Percentiles rank a stretch among this genome's conserved stretches.
phyloP scores from a whole-genome alignment of 2,113 vertebrate species.

The Stomatorhinus ivindoensis region DNA sequence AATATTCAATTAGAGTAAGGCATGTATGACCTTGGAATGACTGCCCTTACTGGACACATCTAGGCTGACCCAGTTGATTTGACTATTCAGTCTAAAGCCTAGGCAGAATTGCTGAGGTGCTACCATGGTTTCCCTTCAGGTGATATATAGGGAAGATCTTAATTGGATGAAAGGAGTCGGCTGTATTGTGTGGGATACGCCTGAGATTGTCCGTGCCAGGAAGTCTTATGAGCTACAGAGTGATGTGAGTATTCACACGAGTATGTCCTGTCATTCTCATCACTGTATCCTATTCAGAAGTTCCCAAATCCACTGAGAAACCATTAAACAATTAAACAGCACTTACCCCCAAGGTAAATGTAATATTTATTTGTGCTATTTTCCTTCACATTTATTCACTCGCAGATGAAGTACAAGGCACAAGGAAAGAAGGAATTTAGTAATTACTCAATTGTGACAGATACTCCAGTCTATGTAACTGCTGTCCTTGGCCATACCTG shows the following conservation, averaged over 20 bases:
- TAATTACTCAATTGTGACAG: slow-evolving; percentile 89
- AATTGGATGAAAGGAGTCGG: slow-evolving; percentile 93
- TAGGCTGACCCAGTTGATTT: not conserved
- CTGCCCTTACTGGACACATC: not conserved
- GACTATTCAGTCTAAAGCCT: not conserved
- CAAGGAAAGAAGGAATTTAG: slow-evolving; percentile 80
- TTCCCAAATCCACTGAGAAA: not conserved
- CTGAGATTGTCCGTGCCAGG: slow-evolving; percentile 89
- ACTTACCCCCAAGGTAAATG: not conserved
- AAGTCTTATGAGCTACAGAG: slow-evolving; percentile 88
- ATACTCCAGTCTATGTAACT: slow-evolving; percentile 87
- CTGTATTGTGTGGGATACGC: slow-evolving; percentile 94
- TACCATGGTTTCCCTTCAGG: slow-evolving; percentile 48
- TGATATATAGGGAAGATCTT: slow-evolving; percentile 88
- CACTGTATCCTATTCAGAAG: not conserved
- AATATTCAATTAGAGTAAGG: not conserved
- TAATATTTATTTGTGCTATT: not conserved
- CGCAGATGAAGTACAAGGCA: slow-evolving; percentile 77
- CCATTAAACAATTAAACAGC: not conserved
- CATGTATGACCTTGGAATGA: not conserved
- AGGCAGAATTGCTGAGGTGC: not conserved
- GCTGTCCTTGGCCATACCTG: slow-evolving; percentile 80
- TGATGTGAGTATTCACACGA: slow-evolving; percentile 64
- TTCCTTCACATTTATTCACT: slow-evolving; percentile 19
- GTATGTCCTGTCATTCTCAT: not conserved